Base-by-base conservation (phyloP, 2,888 invertebrate species). In the Tridacna gigas region DNA sequence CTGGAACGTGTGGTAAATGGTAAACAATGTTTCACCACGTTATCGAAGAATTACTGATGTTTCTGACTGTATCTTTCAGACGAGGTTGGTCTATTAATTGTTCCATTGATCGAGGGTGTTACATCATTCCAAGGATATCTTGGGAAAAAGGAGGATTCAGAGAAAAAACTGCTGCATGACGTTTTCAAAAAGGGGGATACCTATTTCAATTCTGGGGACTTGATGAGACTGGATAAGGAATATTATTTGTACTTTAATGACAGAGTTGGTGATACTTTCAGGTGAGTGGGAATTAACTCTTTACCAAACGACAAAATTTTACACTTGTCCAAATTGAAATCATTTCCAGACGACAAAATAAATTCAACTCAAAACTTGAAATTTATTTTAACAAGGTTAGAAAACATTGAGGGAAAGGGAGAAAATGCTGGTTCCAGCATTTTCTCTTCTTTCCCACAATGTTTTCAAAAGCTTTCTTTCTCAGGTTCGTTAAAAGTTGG, bases 111-210 rank as follows among this genome's bases (percentile, higher is more conserved):
- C 0, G 63, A 75, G 13, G 82, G 80, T 15, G 73, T 75, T 25
- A 66, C 87, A 9, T 96, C 98, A 84, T 99, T 99, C 28, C 82
- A 83, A 28, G 90, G 90, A 5, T 99, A 99, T 94, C 93, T 95
- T 73, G 91, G 92, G 2, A 98, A 98, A 13, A 96, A 97, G 90
- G 96, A 96, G 78, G 98, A 98, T 4, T 98, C 98, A 0, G 96
- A 97, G 88, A 98, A 98, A 95, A 99, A 99, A 95, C 95, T 99
- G 69, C 97, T 98, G 0, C 94, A 96, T 7, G 96, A 99, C 95
- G 98, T 99, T 5, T 98, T 98, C 93, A 94, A 95, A 0, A 96
- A 97, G 83, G 99, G 99, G 15, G 99, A 99, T 75, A 77, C 77
- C 3, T 94, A 89, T 79, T 92, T 92, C 84, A 93, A 93, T 85